Percentiles rank a stretch among this genome's conserved stretches.
These are phyloP conservation scores for Arctia plantaginis DNA, from an alignment of 2,888 invertebrate species.

Conservation along the genomic window DNA sequence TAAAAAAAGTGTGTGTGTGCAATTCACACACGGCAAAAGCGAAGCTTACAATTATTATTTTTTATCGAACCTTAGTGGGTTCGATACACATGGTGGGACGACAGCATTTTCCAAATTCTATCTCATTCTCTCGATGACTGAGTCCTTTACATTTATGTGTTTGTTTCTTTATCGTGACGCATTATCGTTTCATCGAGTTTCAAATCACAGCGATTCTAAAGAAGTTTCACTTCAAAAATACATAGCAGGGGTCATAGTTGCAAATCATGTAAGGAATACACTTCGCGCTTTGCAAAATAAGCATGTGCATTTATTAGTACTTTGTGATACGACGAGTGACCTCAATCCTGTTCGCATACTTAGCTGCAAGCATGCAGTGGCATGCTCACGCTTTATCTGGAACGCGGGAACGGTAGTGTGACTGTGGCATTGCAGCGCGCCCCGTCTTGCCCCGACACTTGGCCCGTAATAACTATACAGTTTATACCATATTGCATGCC, in stretches of 20 bases:
- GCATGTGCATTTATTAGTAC: slow-evolving; percentile 18
- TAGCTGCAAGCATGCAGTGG: slow-evolving; percentile 58
- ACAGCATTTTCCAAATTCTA: too few species aligned
- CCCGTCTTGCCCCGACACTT: slow-evolving; percentile 71
- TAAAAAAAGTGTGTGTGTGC: too few species aligned
- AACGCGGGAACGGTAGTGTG: slow-evolving; percentile 81
- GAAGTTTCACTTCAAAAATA: too few species aligned
- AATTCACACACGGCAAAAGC: too few species aligned
- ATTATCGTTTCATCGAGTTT: too few species aligned
- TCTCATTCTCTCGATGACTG: too few species aligned
- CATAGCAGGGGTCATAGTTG: not conserved
- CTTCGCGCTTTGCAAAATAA: not conserved
- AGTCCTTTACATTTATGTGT: too few species aligned
- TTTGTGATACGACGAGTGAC: slow-evolving; percentile 56
- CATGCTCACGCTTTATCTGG: slow-evolving; percentile 72
- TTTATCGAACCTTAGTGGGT: too few species aligned
- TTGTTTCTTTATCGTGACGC: too few species aligned
- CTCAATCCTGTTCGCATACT: slow-evolving; percentile 56
- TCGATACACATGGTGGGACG: too few species aligned
- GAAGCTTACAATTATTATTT: too few species aligned
- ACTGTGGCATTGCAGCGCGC: slow-evolving; percentile 67
- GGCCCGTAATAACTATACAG: slow-evolving; percentile 65
- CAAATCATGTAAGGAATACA: not conserved
- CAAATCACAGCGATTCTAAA: too few species aligned
- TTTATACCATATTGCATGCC: slow-evolving; percentile 41